Evolutionary conservation across 2,113 vertebrate genomes (phyloP).

Genomic region (Harpagus bidentatus): DNA sequence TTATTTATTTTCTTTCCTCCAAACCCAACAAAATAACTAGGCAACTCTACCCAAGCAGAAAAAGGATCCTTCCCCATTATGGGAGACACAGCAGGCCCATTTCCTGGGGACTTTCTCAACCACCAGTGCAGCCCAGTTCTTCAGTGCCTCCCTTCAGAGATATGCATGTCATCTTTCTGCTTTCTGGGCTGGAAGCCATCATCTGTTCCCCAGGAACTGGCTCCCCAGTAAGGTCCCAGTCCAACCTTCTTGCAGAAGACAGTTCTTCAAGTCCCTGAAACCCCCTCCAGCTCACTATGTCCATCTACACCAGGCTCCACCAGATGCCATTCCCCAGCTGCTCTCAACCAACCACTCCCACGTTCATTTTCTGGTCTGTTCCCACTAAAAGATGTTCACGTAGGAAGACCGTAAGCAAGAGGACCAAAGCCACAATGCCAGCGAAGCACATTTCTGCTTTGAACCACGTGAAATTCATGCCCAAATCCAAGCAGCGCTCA

Average conservation of each 20-base stretch:
- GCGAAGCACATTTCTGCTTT: not conserved
- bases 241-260: not conserved
- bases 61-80: not conserved
- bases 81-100: not conserved
- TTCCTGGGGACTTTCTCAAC: not conserved
- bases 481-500: accelerated
- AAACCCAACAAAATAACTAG: not conserved
- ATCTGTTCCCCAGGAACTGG: not conserved
- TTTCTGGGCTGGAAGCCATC: not conserved
- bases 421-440: not conserved
- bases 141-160: not conserved
- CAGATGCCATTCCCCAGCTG: accelerated
- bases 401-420: not conserved
- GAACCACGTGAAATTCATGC: not conserved
- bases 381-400: not conserved
- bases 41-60: not conserved
- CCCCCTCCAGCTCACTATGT: not conserved
- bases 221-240: not conserved
- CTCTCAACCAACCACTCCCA: not conserved
- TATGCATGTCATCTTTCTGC: not conserved
- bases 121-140: not conserved
- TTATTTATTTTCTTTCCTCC: not conserved
- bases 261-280: not conserved
- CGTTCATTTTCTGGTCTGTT: not conserved
- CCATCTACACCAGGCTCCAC: not conserved